Conservation (phyloP, 2,113 vertebrate species). For the Chitala chitala region DNA sequence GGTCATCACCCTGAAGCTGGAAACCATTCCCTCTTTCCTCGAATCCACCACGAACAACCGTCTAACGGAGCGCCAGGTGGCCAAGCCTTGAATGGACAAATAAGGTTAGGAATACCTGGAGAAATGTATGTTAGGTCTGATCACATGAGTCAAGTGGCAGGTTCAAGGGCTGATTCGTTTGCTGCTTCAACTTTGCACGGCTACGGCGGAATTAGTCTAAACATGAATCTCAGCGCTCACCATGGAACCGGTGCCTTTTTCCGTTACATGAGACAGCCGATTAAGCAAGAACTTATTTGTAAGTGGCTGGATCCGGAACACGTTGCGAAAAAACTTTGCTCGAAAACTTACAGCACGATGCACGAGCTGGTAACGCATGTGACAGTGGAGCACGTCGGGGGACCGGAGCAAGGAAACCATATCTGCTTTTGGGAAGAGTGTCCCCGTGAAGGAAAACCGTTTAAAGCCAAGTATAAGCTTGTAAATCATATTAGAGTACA, state of each 20-base stretch:
- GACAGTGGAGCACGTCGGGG: conserved; percentile 97
- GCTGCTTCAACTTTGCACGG: conserved; percentile 80
- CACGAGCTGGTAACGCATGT: conserved; percentile 96
- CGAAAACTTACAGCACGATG: conserved; percentile 98
- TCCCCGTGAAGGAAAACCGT: conserved; percentile 93
- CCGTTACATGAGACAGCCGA: conserved; percentile 96
- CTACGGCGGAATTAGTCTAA: conserved; percentile 83
- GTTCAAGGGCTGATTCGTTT: conserved; percentile 87
- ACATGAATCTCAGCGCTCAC: conserved; percentile 86
- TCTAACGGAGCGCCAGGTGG: conserved; percentile 85
- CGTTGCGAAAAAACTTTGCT: conserved; percentile 81
- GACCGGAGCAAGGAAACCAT: conserved; percentile 94
- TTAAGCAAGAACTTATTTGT: conserved; percentile 98
- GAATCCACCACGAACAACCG: conserved; percentile 85
- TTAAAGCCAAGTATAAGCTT: conserved; percentile 99
- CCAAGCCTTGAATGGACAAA: conserved; percentile 88
- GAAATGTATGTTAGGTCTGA: conserved; percentile 94
- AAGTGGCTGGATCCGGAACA: conserved; percentile 87
- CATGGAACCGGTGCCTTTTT: conserved; percentile 94
- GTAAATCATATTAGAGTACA: conserved; percentile 99
- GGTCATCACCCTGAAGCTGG: conserved; percentile 84
- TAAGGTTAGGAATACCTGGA: conserved; percentile 95
- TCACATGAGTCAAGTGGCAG: conserved; percentile 84
- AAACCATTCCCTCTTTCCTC: conserved; percentile 82
- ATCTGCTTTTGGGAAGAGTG: conserved; percentile 99